phyloP scores from a whole-genome alignment of 2,797 vertebrate genomes.

The Delichon dasypus region DNA sequence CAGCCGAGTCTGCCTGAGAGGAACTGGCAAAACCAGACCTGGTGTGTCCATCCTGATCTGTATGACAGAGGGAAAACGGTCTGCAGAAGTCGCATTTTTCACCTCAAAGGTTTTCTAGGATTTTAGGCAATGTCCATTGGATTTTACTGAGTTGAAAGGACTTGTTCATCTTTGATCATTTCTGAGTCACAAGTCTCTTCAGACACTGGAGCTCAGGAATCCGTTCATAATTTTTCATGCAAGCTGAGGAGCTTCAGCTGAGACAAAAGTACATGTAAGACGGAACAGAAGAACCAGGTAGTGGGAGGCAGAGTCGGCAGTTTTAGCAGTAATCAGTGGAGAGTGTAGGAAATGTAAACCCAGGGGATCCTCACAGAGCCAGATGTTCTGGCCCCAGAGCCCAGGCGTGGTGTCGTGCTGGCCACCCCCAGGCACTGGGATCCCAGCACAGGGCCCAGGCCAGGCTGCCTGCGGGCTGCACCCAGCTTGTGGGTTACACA shows the following conservation, averaged over 20 bases:
- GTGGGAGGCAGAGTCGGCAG: background rate
- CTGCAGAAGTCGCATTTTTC: background rate
- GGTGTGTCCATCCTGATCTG: background rate
- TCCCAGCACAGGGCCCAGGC: background rate
- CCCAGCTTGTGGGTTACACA: background rate
- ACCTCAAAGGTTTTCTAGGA: background rate
- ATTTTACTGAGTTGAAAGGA: background rate
- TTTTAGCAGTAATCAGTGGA: background rate
- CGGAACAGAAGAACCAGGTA: background rate
- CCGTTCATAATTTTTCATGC: background rate
- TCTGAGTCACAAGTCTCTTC: background rate
- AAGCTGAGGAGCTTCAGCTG: background rate
- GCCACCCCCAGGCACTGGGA: background rate
- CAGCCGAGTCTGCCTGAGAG: accelerated
- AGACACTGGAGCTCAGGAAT: background rate
- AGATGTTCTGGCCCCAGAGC: accelerated
- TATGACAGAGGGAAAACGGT: background rate
- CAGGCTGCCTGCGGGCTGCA: background rate
- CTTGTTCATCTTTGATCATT: background rate
- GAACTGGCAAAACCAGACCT: background rate
- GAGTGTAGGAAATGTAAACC: accelerated
- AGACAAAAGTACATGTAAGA: background rate
- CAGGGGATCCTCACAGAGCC: background rate
- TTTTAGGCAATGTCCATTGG: background rate
- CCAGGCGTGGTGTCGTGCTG: background rate